Evolutionary conservation across 53 echinoderm and acorn worm species (phyloP), one percentile per base, ranked within the genome.

Genomic region (Luidia sarsii): DNA sequence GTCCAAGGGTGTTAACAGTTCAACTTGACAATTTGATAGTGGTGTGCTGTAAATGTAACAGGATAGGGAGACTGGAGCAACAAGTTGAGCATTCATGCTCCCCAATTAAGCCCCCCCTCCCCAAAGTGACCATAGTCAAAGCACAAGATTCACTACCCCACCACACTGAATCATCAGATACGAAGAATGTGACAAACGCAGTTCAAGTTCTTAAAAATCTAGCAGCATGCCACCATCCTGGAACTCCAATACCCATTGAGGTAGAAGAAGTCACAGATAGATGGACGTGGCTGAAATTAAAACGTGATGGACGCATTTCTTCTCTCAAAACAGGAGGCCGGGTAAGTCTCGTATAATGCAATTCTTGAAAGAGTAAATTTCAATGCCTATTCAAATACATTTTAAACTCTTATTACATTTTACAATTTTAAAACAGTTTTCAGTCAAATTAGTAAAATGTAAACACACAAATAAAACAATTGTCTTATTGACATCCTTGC

Each of bases 221-320:
- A 31, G 69, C 69, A 11, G 30, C 27, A 3, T n/a, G 27, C 5
- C 69, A 69, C 32, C 9, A 30, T 18, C 27, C 13, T 28, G 69
- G 69, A 30, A 18, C 29, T n/a, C 69, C 69, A 16, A 50, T 69
- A 20, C 51, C 50, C 10, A 49, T 31, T 33, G 18, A 16, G 15
- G 31, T 69, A 15, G 69, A 69, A 50, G 69, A 69, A 15, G 69
- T 30, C 5, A 33, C 69, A 13, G 69, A 50, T n/a, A 69, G 20
- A 31, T 69, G 69, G 69, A 69, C 6, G 28, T 69, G 69, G 69
- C 24, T 69, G 50, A 69, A 69, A 25, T 33, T 49, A 14, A 45
- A 69, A 50, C 31, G 45, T 0, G 67, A 69, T 2, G 33, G 14
- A 15, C 15, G 50, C 14, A 15, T 10, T 7, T 22, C 50, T 18